phyloP scores from a whole-genome alignment of 1,140 invertebrate species.

The roundworm (Caenorhabditis elegans) region DNA sequence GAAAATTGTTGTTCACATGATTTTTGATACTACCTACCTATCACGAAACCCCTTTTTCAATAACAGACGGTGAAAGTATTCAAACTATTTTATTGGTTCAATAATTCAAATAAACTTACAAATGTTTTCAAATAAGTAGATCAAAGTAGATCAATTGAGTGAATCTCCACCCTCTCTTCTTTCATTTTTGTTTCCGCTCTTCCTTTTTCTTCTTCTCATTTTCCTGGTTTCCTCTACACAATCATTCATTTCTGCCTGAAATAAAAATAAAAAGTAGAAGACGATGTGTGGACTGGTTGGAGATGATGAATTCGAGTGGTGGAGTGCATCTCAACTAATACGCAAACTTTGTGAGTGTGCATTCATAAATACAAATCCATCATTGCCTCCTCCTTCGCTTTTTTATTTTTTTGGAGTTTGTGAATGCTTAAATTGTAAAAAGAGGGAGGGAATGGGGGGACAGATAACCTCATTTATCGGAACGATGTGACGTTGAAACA shows the following conservation, averaged over 20 bases:
- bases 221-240: too few species aligned
- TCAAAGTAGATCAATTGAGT: neutral
- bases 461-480: constrained; percentile 1
- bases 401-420: neutral
- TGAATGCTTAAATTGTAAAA: neutral
- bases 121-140: too few species aligned
- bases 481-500: constrained; percentile 17
- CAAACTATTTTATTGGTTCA: too few species aligned
- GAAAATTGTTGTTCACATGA: too few species aligned
- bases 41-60: too few species aligned
- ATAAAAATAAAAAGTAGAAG: neutral
- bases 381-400: neutral
- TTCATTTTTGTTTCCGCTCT: neutral
- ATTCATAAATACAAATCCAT: constrained; percentile 31
- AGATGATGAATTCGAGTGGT: constrained; percentile 23
- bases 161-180: neutral
- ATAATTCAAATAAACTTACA: too few species aligned
- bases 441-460: too few species aligned
- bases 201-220: neutral
- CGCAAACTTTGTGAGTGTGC: neutral
- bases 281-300: neutral
- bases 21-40: too few species aligned
- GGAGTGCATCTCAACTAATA: constrained; percentile 26
- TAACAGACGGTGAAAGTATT: too few species aligned
- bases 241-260: too few species aligned